Evolutionary conservation across 2,888 invertebrate species (phyloP).

Genomic region (Galerucella nymphaeae): DNA sequence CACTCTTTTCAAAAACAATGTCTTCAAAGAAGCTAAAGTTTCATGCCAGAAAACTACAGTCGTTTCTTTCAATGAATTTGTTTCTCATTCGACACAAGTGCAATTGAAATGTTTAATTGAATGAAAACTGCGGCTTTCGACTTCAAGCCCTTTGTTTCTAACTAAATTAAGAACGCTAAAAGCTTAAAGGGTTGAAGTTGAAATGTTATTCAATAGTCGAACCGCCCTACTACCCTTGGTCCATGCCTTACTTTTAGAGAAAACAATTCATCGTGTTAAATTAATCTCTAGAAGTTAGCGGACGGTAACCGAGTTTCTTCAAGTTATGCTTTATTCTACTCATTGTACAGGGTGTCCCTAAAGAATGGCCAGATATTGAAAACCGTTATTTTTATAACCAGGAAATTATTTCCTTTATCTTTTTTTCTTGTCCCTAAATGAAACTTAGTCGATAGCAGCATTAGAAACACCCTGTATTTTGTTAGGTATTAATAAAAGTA

Average conservation of each 20-base stretch:
- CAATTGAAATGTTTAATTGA: slow-evolving; percentile 65
- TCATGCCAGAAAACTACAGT: slow-evolving; percentile 57
- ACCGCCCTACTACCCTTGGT: slow-evolving; percentile 27
- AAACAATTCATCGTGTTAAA: slow-evolving; percentile 35
- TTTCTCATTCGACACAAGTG: slow-evolving; percentile 59
- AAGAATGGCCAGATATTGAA: too few relatives aligned
- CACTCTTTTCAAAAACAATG: slow-evolving; percentile 57
- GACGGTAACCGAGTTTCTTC: slow-evolving; percentile 10
- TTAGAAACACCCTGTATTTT: too few relatives aligned
- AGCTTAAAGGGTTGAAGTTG: slow-evolving; percentile 53
- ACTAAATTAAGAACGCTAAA: slow-evolving; percentile 55
- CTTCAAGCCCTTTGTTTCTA: slow-evolving; percentile 54
- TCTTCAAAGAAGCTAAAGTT: slow-evolving; percentile 56
- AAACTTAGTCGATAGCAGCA: too few relatives aligned
- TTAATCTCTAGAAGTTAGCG: slow-evolving; percentile 29
- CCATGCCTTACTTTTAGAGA: slow-evolving; percentile 22
- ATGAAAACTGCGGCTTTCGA: slow-evolving; percentile 63
- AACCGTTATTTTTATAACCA: too few relatives aligned
- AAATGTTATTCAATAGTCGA: slow-evolving; percentile 55
- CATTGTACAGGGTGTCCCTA: neutral
- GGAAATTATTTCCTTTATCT: too few relatives aligned
- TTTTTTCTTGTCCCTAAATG: too few relatives aligned
- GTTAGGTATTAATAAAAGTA: too few relatives aligned
- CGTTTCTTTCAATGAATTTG: slow-evolving; percentile 61
- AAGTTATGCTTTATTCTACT: neutral